Evolutionary conservation across 1,140 invertebrate genomes (phyloP), one percentile per base, ranked within the genome.

Genomic region (Helicoverpa armigera): DNA sequence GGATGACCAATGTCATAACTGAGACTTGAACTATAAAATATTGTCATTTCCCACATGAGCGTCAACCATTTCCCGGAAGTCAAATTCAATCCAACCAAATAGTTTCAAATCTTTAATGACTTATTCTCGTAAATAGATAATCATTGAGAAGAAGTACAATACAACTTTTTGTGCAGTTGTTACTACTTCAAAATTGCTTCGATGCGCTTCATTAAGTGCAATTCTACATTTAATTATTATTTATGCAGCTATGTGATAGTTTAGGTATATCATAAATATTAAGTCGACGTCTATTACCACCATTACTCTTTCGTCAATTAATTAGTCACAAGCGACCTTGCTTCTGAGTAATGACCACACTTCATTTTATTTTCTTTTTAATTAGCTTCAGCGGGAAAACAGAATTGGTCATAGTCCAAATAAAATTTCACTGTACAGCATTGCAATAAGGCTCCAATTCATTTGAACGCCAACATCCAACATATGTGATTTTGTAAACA

Each of bases 231-330:
- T 31, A 14, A 48, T 9, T 31, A 48, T 4, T 67, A 67, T 16
- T 2, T n/a, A 69, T 13, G 43, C 61, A 35, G 14, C 16, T 61
- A 35, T n/a, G 16, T 18, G 29, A 43, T 56, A 56, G 63, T 31
- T 72, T 75, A 50, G 54, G 50, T 76, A 76, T 76, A 76, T 76
- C 63, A 82, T 83, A 78, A 81, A 83, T 81, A 81, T 82, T 60
- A 54, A 63, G 69, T 31, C 43, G 78, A 79, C 61, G 63, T 75
- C 76, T 79, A 83, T 80, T 63, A 58, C 75, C 77, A 81, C 82
- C 85, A 87, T 89, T 82, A 88, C 73, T 91, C 86, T 89, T 87
- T 87, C 83, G 79, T 82, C 85, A 85, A 89, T 88, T 87, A 91
- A 89, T 90, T 90, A 89, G 85, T 82, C 82, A 77, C 72, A 75